phyloP scores from a whole-genome alignment of 2,888 invertebrate genomes.

The Callyntrura guangdongensis region DNA sequence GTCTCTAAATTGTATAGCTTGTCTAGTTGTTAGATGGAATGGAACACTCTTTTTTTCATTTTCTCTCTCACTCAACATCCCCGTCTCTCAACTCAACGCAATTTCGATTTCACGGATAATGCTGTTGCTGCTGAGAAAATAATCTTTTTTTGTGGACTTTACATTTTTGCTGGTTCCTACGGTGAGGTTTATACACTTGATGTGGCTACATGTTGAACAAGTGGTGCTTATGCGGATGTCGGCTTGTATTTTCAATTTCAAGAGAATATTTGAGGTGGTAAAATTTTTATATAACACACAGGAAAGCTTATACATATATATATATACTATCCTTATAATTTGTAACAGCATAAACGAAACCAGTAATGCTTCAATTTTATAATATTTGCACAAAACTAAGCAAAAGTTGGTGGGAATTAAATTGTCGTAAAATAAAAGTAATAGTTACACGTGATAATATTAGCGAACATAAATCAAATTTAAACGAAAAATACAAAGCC shows the following conservation, averaged over 20 bases:
- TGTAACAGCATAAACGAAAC: too few species aligned
- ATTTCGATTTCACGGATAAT: constrained; percentile 68
- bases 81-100: constrained; percentile 1
- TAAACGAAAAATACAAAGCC: too few species aligned
- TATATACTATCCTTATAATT: too few species aligned
- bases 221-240: not conserved
- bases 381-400: too few species aligned
- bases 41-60: constrained; percentile 38
- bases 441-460: too few species aligned
- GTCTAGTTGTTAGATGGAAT: constrained; percentile 33
- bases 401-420: too few species aligned
- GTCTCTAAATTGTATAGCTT: not conserved
- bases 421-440: too few species aligned
- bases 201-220: not conserved
- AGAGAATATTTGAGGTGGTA: not conserved
- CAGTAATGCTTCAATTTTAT: too few species aligned
- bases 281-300: too few species aligned
- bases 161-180: not conserved
- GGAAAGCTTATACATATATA: too few species aligned
- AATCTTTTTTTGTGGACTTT: not conserved
- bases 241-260: constrained; percentile 19
- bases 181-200: not conserved
- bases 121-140: constrained; percentile 12
- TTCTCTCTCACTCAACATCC: constrained; percentile 31
- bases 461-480: too few species aligned